Conservation (phyloP, 2,797 vertebrate genomes). For the Anas bernieri region DNA sequence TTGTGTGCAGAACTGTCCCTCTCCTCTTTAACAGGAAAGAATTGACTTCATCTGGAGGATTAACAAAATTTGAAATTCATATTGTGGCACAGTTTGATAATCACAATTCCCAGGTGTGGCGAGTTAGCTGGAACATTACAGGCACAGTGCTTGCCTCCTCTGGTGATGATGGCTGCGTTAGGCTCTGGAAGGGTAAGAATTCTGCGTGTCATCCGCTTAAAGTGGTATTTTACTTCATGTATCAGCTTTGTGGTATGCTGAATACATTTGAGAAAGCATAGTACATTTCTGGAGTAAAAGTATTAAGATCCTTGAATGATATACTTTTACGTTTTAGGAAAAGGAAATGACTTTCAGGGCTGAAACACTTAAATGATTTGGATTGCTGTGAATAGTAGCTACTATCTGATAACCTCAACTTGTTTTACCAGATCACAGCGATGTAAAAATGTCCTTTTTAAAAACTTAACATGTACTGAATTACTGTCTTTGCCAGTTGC, state of each 20-base stretch:
- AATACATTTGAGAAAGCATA: not conserved
- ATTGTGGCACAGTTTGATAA: slow-evolving; percentile 96
- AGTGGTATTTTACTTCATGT: not conserved
- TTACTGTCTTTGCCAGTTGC: not conserved
- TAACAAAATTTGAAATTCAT: slow-evolving; percentile 95
- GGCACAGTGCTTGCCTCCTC: slow-evolving; percentile 96
- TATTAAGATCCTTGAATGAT: not conserved
- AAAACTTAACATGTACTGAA: not conserved
- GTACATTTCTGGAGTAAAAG: not conserved
- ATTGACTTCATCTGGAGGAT: slow-evolving; percentile 85
- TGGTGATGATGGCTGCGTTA: slow-evolving; percentile 95
- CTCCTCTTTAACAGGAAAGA: slow-evolving; percentile 86
- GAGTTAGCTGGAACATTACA: slow-evolving; percentile 98
- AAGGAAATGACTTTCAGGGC: not conserved
- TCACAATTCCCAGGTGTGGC: slow-evolving; percentile 98
- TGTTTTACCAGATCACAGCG: not conserved
- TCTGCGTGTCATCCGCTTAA: not conserved
- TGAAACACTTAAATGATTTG: not conserved
- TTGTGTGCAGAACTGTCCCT: not conserved
- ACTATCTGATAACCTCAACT: not conserved
- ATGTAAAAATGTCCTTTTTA: not conserved
- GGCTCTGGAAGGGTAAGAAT: slow-evolving; percentile 94
- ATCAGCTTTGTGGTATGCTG: not conserved
- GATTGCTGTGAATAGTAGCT: not conserved
- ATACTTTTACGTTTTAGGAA: not conserved